phyloP scores from a whole-genome alignment of 2,888 invertebrate genomes.

The Noctua pronuba region DNA sequence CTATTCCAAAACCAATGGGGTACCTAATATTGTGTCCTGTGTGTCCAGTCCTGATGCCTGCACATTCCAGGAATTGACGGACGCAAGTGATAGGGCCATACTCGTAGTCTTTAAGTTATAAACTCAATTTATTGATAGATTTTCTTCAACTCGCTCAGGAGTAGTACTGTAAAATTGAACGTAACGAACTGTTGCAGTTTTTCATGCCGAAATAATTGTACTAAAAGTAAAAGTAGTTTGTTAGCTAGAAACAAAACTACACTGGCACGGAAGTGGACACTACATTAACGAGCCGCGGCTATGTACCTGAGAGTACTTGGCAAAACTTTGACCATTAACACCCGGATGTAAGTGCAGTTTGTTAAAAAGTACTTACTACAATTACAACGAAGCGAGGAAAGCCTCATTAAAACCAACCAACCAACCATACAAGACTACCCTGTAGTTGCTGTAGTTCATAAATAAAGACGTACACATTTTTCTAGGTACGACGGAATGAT shows the following conservation, averaged over 20 bases:
- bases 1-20: neutral
- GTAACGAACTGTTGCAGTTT: neutral
- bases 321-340: constrained; percentile 37
- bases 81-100: neutral
- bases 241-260: neutral
- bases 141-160: neutral
- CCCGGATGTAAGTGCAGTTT: constrained; percentile 29
- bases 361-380: neutral
- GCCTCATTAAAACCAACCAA: neutral
- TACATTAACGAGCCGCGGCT: neutral
- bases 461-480: neutral
- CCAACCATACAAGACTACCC: neutral
- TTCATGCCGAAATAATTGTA: neutral
- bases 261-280: neutral
- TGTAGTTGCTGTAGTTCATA: neutral
- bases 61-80: neutral
- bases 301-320: neutral
- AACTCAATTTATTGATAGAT: neutral
- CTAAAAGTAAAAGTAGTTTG: neutral
- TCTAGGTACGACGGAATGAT: no score
- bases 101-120: neutral
- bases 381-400: neutral
- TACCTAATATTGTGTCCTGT: neutral
- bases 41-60: neutral
- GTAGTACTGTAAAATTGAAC: neutral